Evolutionary conservation across 2,113 vertebrate genomes (phyloP), one percentile per base, ranked within the genome.

Genomic region (Aptenodytes patagonicus): DNA sequence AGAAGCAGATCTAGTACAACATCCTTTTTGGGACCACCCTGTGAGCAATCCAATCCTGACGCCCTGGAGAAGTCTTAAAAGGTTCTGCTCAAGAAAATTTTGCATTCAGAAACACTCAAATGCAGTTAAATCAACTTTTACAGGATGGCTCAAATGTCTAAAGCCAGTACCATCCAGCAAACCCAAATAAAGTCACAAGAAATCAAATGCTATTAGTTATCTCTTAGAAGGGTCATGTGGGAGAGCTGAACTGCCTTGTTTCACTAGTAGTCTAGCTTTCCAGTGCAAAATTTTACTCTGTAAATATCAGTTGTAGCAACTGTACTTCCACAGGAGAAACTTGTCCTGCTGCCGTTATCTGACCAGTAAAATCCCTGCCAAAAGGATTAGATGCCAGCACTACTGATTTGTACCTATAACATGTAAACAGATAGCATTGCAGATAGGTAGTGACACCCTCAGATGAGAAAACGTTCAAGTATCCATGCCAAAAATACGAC

Each of bases 261-360:
- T 42, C 11, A 79, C 11, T 21, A 44, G 19, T 7, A 62, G 47
- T 18, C 34, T 28, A 54, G 28, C 46, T 70, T 84, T 40, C 36
- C 29, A 75, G 25, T 14, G 31, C 6, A n/a, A 58, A 57, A 54
- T 57, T 62, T 57, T 49, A 28, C 46, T 78, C 44, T 60, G 61
- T 38, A 65, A 78, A 29, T 61, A 70, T 11, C 31, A 60, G 36
- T 28, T 55, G 11, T 40, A 77, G 9, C 58, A 80, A 77, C 40
- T 44, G 9, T 62, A 98, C 97, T 97, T 98, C 98, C 49, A 98
- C 98, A n/a, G 98, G 98, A 47, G 97, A 98, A 13, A 98, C 97
- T 96, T 98, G 98, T 91, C 98, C 98, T 83, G 98, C 97, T 58
- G 97, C 98, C n/a, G 81, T 98, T 95, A 98, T 97, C 93, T 98